Percentiles rank a stretch among this genome's conserved stretches.
Conservation (phyloP, 2,113 vertebrate species). For the Myotis davidii region DNA sequence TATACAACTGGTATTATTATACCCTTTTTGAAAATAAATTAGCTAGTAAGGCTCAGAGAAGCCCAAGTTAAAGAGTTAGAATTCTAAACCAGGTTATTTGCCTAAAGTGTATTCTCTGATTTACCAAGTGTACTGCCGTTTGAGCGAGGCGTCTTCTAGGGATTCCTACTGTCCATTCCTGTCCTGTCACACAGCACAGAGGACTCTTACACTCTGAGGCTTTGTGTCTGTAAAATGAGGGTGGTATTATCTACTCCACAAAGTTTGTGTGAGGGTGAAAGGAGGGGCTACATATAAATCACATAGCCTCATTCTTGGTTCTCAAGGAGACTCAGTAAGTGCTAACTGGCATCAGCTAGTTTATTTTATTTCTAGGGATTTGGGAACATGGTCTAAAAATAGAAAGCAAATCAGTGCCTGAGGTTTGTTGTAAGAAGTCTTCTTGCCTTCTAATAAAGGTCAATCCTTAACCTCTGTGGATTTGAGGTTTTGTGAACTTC, state of each 20-base stretch:
- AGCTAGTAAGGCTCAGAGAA: background rate
- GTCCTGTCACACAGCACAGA: background rate
- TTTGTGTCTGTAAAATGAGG: background rate
- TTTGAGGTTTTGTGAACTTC: constrained; percentile 33
- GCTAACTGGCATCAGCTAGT: background rate
- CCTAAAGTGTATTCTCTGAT: background rate
- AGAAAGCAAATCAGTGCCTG: constrained; percentile 48
- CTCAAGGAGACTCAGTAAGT: background rate
- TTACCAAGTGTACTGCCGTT: background rate
- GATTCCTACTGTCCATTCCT: background rate
- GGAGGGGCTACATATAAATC: background rate
- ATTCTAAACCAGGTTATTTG: background rate
- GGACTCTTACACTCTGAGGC: background rate
- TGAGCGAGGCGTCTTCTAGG: background rate
- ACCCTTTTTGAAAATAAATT: constrained; percentile 16
- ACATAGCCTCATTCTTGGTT: background rate
- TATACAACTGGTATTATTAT: background rate
- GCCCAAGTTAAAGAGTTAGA: background rate
- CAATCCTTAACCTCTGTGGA: constrained; percentile 39
- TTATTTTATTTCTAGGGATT: constrained; percentile 48
- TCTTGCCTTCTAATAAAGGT: constrained; percentile 61
- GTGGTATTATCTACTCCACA: background rate
- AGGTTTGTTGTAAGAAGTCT: constrained; percentile 54
- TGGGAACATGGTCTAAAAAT: constrained; percentile 49
- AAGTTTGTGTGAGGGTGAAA: background rate